Evolutionary conservation across 2,113 vertebrate genomes (phyloP).

Genomic region (Dunckerocampus dactyliophorus): DNA sequence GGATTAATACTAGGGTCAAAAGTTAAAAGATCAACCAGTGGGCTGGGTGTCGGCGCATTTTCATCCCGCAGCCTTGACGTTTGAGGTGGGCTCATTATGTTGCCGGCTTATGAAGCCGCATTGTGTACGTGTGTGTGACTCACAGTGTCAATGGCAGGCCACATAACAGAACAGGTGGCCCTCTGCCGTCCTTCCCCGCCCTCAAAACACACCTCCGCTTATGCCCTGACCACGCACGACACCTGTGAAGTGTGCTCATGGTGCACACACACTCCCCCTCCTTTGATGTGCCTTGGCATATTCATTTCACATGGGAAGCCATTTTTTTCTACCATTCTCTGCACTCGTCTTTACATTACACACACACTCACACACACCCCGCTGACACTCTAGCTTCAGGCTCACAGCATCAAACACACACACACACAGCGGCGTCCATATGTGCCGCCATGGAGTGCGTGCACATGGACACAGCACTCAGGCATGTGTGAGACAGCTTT

Average conservation of each 20-base stretch:
- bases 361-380: neutral
- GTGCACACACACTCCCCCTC: neutral
- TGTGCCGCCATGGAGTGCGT: slow-evolving; percentile 22
- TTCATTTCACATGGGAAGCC: neutral
- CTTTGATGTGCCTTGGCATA: neutral
- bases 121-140: slow-evolving; percentile 40
- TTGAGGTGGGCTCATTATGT: slow-evolving; percentile 24
- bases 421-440: slow-evolving; percentile 23
- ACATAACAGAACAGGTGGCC: slow-evolving; percentile 66
- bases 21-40: slow-evolving; percentile 7
- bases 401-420: slow-evolving; percentile 27
- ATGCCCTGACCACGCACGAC: slow-evolving; percentile 22
- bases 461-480: neutral
- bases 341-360: neutral
- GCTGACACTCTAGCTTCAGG: slow-evolving; percentile 23
- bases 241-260: slow-evolving; percentile 20
- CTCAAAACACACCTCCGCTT: slow-evolving; percentile 18
- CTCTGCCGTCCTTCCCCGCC: slow-evolving; percentile 28
- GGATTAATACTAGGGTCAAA: slow-evolving; percentile 2
- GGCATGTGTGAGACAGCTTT: slow-evolving; percentile 34
- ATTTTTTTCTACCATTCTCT: no score
- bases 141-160: slow-evolving; percentile 39
- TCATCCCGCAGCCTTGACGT: slow-evolving; percentile 6
- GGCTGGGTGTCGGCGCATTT: neutral
- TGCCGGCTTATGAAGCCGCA: slow-evolving; percentile 32